Percentiles rank a stretch among this genome's conserved stretches.
phyloP scores from a whole-genome alignment of 2,797 vertebrate species.

The Chrysocyon brachyurus region DNA sequence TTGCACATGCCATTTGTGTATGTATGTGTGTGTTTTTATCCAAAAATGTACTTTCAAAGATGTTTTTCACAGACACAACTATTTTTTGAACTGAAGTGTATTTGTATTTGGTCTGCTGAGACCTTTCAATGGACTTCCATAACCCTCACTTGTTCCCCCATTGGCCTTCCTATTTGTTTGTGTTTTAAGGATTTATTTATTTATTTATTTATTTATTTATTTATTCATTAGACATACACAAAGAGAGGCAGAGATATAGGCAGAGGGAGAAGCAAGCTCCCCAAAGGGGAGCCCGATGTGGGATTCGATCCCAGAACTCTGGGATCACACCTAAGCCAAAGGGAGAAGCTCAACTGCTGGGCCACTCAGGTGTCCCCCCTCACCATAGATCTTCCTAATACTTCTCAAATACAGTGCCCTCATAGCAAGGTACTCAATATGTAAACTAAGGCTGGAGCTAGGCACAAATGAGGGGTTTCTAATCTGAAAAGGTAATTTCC shows the following conservation, averaged over 20 bases:
- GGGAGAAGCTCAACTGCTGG: too few relatives aligned
- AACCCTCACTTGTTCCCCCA: neutral
- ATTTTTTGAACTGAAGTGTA: neutral
- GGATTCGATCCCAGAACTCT: too few relatives aligned
- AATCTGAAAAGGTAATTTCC: slow-evolving; percentile 50
- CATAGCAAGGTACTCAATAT: neutral
- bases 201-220: too few relatives aligned
- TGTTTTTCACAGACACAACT: neutral
- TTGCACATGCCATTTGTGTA: neutral
- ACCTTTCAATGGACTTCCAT: neutral
- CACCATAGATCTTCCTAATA: neutral
- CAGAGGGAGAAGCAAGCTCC: too few relatives aligned
- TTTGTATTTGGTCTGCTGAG: neutral
- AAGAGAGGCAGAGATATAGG: too few relatives aligned
- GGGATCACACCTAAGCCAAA: too few relatives aligned
- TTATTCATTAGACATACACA: too few relatives aligned
- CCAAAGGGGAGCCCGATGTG: too few relatives aligned
- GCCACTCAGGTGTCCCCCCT: too few relatives aligned
- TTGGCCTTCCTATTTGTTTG: neutral
- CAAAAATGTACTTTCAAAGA: neutral
- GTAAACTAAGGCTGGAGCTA: neutral
- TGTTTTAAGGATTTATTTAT: too few relatives aligned
- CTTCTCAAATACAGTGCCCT: neutral
- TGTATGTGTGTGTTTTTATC: neutral
- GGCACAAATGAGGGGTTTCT: neutral